Percentiles rank a stretch among this genome's conserved stretches.
phyloP scores from a whole-genome alignment of 2,113 vertebrate species.

The Esox niger region DNA sequence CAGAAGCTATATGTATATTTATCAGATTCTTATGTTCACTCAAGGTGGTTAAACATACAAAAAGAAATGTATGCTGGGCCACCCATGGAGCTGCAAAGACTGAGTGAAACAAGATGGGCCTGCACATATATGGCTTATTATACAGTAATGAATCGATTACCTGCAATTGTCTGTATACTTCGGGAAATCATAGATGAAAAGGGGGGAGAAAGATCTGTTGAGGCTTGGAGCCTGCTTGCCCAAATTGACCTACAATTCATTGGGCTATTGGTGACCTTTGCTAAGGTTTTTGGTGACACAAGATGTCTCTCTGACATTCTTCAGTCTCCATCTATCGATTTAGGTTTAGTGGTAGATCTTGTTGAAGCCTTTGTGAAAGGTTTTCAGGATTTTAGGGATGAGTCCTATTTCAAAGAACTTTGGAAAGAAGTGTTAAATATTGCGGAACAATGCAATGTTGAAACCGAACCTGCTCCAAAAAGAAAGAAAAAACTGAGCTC shows the following conservation, averaged over 20 bases:
- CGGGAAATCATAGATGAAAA: constrained; percentile 6
- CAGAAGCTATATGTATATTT: background rate
- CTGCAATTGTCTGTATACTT: constrained; percentile 10
- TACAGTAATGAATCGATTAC: constrained; percentile 11
- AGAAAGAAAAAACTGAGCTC: background rate
- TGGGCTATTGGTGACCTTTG: background rate
- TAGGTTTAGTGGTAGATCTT: background rate
- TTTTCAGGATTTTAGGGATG: constrained; percentile 22
- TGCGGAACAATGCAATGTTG: constrained; percentile 14
- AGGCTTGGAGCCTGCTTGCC: constrained; percentile 4
- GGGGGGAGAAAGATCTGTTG: background rate
- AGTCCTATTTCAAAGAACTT: constrained; percentile 17
- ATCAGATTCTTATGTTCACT: background rate
- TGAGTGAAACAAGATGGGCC: constrained; percentile 17
- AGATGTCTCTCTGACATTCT: constrained; percentile 21
- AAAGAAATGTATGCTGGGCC: background rate
- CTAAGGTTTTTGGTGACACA: constrained; percentile 15
- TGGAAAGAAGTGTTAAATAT: constrained; percentile 22
- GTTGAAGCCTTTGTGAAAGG: constrained; percentile 14
- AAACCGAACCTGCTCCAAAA: constrained; percentile 9
- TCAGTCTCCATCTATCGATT: constrained; percentile 19
- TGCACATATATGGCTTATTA: constrained; percentile 16
- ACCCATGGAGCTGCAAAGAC: constrained; percentile 15
- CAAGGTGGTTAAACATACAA: background rate
- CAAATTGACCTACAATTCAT: constrained; percentile 20